phyloP scores from a whole-genome alignment of 2,888 invertebrate genomes.

The Galerucella nymphaeae region DNA sequence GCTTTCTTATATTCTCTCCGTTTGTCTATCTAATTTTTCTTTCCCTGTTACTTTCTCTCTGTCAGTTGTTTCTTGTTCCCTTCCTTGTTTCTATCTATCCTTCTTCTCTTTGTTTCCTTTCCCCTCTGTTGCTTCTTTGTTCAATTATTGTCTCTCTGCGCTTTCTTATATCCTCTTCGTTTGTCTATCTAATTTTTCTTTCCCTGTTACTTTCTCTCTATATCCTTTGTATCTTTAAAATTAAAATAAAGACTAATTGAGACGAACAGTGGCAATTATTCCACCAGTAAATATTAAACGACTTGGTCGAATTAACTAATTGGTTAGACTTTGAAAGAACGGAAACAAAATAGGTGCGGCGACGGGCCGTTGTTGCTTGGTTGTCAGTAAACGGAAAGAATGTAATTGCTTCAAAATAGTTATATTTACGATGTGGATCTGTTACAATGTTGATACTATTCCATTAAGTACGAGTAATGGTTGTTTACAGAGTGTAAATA shows the following conservation, averaged over 20 bases:
- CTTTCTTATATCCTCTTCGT: too few relatives aligned
- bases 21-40: background rate
- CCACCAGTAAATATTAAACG: background rate
- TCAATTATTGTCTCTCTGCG: too few relatives aligned
- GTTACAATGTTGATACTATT: background rate
- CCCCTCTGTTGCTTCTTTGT: too few relatives aligned
- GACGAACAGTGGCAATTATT: slow-evolving; percentile 2
- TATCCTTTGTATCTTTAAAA: too few relatives aligned
- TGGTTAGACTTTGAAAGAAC: background rate
- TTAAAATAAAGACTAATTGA: background rate
- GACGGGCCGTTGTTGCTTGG: background rate
- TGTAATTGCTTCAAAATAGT: background rate
- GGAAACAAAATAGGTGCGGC: background rate
- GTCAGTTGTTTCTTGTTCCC: too few relatives aligned
- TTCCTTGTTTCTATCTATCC: too few relatives aligned
- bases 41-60: background rate
- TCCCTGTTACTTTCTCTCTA: background rate
- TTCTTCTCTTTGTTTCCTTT: too few relatives aligned
- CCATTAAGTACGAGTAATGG: background rate
- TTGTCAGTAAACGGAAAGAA: background rate
- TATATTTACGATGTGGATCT: slow-evolving; percentile 1
- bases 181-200: background rate
- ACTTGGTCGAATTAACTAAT: slow-evolving; percentile 9
- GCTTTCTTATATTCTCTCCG: too few relatives aligned
- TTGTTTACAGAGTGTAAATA: background rate